Percentiles rank a stretch among this genome's conserved stretches.
phyloP scores from a whole-genome alignment of 1,140 invertebrate genomes.

The Aricia agestis region DNA sequence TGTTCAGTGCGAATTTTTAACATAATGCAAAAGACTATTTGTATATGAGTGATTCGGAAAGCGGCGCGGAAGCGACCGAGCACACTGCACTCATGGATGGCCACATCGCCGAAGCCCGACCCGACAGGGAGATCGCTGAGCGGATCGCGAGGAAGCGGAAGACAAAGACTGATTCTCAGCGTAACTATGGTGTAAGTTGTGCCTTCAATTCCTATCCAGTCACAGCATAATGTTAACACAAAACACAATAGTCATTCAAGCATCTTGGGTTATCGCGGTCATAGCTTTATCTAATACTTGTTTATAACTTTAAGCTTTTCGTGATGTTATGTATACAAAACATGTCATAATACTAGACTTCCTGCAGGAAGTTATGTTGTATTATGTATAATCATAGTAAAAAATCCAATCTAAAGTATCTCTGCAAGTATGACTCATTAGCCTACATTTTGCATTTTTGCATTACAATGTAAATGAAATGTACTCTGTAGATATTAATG shows the following conservation, averaged over 20 bases:
- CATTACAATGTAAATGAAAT: not conserved
- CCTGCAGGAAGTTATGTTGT: too few relatives aligned
- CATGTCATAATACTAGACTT: not conserved
- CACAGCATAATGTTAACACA: not conserved
- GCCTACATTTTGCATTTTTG: not conserved
- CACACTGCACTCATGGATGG: conserved; percentile 87
- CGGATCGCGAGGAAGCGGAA: conserved; percentile 65
- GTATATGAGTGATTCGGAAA: conserved; percentile 69
- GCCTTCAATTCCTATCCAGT: not conserved
- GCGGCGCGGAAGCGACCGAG: conserved; percentile 78
- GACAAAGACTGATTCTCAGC: conserved; percentile 56
- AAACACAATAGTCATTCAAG: not conserved
- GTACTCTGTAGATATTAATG: not conserved
- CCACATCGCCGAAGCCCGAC: conserved; percentile 80
- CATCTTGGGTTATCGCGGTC: not conserved
- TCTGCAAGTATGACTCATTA: not conserved
- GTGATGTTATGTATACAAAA: too few relatives aligned
- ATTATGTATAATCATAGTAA: not conserved
- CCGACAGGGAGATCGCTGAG: conserved; percentile 67
- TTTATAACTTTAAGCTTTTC: not conserved
- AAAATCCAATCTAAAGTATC: not conserved
- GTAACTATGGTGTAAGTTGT: conserved; percentile 62
- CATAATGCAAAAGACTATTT: conserved; percentile 46
- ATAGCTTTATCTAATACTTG: not conserved
- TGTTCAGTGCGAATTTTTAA: conserved; percentile 22